Evolutionary conservation across 2,797 vertebrate genomes (phyloP), one percentile per base, ranked within the genome.

Genomic region (Etheostoma nigrum): DNA sequence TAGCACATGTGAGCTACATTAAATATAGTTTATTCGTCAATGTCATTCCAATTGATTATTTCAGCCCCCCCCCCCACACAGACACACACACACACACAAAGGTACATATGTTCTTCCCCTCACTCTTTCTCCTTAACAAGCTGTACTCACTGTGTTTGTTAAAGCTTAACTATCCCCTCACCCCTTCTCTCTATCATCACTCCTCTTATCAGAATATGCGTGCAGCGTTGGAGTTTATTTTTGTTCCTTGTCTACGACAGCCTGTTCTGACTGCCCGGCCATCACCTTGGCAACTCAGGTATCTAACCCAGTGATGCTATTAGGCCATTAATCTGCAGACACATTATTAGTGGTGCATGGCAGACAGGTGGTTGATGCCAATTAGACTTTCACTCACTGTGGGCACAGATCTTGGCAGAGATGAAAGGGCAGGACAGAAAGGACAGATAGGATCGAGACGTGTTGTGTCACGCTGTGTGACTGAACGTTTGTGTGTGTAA

Each of bases 181-280:
- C 49, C 9, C 21, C 55, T 60, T 72, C 55, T 65, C 63, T 44
- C 65, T 40, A 15, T 67, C 67, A 75, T 76, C 77, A 71, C 77
- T 61, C 74, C 23, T 81, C 79, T 86, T 86, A 88, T 91, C 88
- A 81, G 44, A 81, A 88, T 67, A 66, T 79, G 67, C 58, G 14
- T 62, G 70, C 74, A 70, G 57, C 68, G 12, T 60, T 71, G n/a
- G 49, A 67, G 73, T 86, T 74, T 84, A 83, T 88, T 86, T 84
- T 79, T 75, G 67, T 69, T 79, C 36, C 44, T 74, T n/a, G 42
- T 78, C 40, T 67, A 69, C 62, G 63, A 78, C 82, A 67, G 71
- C 67, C 53, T 76, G 74, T 83, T 81, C 72, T 67, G 67, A 14
- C 64, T 23, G 36, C 27, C 42, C 36, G 0, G 65, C 64, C 54